phyloP scores from a whole-genome alignment of 2,888 invertebrate species.

The Thymelicus sylvestris region DNA sequence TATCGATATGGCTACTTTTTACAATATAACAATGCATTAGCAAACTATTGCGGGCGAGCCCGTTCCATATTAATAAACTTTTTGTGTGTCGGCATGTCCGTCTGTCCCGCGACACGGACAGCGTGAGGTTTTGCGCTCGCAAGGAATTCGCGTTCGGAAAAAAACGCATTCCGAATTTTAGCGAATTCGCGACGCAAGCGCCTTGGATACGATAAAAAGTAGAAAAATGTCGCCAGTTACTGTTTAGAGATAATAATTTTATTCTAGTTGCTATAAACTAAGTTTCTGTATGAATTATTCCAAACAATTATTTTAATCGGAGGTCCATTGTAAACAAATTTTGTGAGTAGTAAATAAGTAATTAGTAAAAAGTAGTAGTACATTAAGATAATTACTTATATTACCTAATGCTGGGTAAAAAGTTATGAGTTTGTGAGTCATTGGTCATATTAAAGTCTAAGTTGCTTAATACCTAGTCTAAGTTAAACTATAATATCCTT shows the following conservation, averaged over 20 bases:
- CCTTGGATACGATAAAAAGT: not conserved
- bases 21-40: slow-evolving; percentile 6
- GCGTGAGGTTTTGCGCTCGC: slow-evolving; percentile 51
- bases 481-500: too few species aligned
- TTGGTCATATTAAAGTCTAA: too few species aligned
- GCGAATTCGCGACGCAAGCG: slow-evolving; percentile 30
- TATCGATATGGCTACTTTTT: not conserved
- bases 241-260: not conserved
- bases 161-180: slow-evolving; percentile 37
- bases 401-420: too few species aligned
- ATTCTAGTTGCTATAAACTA: too few species aligned
- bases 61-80: slow-evolving; percentile 34
- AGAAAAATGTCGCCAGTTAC: not conserved
- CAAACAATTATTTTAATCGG: too few species aligned
- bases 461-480: too few species aligned
- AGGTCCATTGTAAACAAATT: too few species aligned
- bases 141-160: slow-evolving; percentile 36
- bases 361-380: too few species aligned
- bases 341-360: too few species aligned
- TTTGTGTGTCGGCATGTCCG: slow-evolving; percentile 37
- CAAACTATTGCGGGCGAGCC: slow-evolving; percentile 16
- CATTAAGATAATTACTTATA: too few species aligned
- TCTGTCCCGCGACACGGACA: slow-evolving; percentile 46
- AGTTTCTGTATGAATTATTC: too few species aligned
- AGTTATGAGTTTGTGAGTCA: too few species aligned